Evolutionary conservation across 2,113 vertebrate genomes (phyloP).

Genomic region (Piprites chloris): DNA sequence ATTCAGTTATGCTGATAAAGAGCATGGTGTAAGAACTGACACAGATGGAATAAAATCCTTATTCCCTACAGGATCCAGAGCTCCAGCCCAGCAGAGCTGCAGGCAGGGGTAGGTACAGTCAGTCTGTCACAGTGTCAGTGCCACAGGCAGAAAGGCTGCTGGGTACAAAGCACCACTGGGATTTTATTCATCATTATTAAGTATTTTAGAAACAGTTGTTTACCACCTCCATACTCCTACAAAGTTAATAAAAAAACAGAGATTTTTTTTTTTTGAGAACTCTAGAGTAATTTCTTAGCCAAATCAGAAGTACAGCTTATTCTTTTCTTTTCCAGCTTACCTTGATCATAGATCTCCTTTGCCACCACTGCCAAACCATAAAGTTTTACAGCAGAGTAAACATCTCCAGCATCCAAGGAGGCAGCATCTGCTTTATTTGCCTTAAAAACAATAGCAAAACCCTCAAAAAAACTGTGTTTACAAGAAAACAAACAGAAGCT

Average conservation of each 20-base stretch:
- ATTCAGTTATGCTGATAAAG: neutral
- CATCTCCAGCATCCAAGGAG: conserved; percentile 86
- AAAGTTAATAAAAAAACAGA: neutral
- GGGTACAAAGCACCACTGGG: neutral
- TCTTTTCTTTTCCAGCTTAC: conserved; percentile 58
- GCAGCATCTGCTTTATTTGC: conserved; percentile 85
- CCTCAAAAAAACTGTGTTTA: neutral
- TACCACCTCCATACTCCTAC: neutral
- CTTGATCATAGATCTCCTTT: conserved; percentile 84
- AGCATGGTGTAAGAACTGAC: neutral
- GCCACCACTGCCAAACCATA: conserved; percentile 81
- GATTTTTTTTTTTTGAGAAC: neutral
- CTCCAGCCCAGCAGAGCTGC: neutral
- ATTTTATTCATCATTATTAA: neutral
- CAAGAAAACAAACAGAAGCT: neutral
- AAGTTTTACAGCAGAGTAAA: conserved; percentile 87
- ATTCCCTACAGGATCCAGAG: neutral
- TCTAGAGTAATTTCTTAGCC: neutral
- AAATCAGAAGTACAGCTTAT: neutral
- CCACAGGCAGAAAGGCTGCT: neutral
- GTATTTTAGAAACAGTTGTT: neutral
- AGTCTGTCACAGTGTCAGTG: neutral
- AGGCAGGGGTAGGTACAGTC: neutral
- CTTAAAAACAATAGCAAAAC: conserved; percentile 61
- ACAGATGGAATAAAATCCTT: neutral